phyloP scores from a whole-genome alignment of 2,888 invertebrate genomes.

The Antheraea yamamai region DNA sequence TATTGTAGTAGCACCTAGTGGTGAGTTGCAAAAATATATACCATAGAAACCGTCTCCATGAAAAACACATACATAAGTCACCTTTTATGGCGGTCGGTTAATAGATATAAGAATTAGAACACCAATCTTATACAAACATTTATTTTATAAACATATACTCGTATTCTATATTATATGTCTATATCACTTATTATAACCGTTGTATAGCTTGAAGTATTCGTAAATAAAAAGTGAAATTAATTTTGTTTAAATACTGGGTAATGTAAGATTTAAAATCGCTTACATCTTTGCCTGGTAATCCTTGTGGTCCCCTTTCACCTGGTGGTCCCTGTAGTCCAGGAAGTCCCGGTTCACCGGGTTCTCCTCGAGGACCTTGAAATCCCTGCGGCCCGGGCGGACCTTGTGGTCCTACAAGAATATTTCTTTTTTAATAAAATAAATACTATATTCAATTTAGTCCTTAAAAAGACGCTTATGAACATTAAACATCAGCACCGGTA shows the following conservation, averaged over 20 bases:
- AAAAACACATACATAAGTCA: too few species aligned
- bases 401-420: conserved; percentile 61
- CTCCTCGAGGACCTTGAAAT: conserved; percentile 91
- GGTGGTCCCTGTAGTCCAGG: conserved; percentile 85
- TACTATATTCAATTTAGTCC: too few species aligned
- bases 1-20: too few species aligned
- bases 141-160: too few species aligned
- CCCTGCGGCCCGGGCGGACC: conserved; percentile 86
- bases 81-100: too few species aligned
- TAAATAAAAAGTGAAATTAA: neutral
- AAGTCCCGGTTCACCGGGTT: conserved; percentile 88
- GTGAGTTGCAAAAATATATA: too few species aligned
- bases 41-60: too few species aligned
- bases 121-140: too few species aligned
- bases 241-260: neutral
- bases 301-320: conserved; percentile 87
- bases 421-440: too few species aligned
- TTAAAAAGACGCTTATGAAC: too few species aligned
- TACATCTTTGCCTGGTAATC: conserved; percentile 89
- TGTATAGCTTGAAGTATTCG: neutral
- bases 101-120: too few species aligned
- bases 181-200: neutral
- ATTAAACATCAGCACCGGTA: too few species aligned
- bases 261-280: conserved; percentile 35
- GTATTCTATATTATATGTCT: neutral